Evolutionary conservation across 2,113 vertebrate species (phyloP).

Genomic region (Eublepharis macularius): DNA sequence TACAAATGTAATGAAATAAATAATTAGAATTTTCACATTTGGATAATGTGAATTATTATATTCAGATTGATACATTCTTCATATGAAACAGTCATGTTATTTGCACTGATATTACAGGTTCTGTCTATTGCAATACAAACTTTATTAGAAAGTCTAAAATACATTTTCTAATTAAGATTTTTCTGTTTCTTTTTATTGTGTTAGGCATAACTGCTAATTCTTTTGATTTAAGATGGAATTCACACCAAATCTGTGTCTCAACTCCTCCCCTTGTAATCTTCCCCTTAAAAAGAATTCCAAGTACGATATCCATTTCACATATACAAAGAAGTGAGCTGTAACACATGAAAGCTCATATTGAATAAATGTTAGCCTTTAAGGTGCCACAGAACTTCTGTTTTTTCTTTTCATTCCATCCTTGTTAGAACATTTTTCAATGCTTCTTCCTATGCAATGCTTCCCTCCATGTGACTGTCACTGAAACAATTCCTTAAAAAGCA

Average conservation of each 20-base stretch:
- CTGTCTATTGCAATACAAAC: not conserved
- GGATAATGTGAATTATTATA: not conserved
- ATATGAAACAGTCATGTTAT: not conserved
- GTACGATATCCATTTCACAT: too few species aligned
- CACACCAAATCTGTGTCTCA: too few species aligned
- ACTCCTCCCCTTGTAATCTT: too few species aligned
- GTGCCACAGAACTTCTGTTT: not conserved
- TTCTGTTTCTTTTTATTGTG: not conserved
- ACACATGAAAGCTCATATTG: too few species aligned
- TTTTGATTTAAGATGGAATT: too few species aligned
- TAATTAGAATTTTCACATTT: not conserved
- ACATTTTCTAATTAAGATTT: not conserved
- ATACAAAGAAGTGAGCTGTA: too few species aligned
- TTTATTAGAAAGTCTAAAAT: not conserved
- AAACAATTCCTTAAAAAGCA: not conserved
- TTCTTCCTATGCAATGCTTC: not conserved
- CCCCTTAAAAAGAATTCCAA: too few species aligned
- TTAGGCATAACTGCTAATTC: too few species aligned
- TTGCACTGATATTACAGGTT: not conserved
- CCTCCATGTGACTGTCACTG: not conserved
- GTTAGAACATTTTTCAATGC: not conserved
- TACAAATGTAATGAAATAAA: too few species aligned
- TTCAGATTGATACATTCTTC: not conserved
- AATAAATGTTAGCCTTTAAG: too few species aligned
- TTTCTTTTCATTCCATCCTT: not conserved